A percentile compares a stretch with the other conserved stretches of the same genome.
phyloP scores from a whole-genome alignment of 2,888 invertebrate species.

The Adineta ricciae region DNA sequence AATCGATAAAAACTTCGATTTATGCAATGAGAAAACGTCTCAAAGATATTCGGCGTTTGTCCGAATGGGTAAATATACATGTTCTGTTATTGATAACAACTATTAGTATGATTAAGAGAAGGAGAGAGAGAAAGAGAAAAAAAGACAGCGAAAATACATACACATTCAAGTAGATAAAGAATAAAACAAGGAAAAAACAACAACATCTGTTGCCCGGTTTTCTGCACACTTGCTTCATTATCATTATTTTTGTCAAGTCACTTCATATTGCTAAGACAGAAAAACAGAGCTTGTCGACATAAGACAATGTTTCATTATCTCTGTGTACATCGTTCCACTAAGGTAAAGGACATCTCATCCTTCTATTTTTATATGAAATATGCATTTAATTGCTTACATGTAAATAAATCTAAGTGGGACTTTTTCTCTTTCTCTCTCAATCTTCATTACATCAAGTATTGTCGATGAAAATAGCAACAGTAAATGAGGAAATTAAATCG shows the following conservation, averaged over 20 bases:
- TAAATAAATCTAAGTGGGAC: background rate
- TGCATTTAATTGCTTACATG: background rate
- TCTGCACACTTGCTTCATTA: background rate
- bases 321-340: background rate
- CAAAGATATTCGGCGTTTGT: background rate
- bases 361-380: background rate
- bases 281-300: background rate
- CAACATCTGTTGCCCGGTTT: background rate
- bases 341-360: background rate
- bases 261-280: background rate
- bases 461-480: too few relatives aligned
- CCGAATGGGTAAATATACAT: background rate
- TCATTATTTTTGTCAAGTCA: background rate
- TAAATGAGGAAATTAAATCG: too few relatives aligned
- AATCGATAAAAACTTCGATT: constrained; percentile 16
- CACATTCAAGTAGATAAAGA: background rate
- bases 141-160: background rate
- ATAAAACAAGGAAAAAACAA: background rate
- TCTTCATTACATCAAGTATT: too few relatives aligned
- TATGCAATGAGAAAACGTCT: constrained; percentile 10
- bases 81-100: background rate
- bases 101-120: background rate
- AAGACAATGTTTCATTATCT: background rate
- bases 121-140: background rate
- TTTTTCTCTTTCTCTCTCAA: too few relatives aligned